Evolutionary conservation across 2,113 vertebrate genomes (phyloP), one percentile per base, ranked within the genome.

Genomic region (zebrafish (Danio rerio)): DNA sequence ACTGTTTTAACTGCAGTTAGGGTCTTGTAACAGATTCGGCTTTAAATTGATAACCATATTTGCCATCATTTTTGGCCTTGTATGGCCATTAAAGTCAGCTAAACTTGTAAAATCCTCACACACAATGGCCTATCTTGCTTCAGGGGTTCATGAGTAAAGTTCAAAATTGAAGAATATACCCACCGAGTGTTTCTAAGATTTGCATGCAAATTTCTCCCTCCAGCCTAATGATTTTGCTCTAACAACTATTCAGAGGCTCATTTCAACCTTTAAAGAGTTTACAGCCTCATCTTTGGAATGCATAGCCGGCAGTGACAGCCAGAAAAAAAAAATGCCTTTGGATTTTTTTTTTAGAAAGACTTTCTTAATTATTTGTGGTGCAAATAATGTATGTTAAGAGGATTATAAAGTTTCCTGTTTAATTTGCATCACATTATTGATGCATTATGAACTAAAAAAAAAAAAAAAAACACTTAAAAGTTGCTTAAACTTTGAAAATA

Each of bases 191-290:
- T 66, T 65, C 76, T 66, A 66, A 66, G 77, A 79, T 79, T 66
- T 79, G 49, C 77, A 78, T 79, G 77, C 62, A 79, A 79, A 79
- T 79, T 20, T 53, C 49, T 79, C 62, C 62, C 77, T 79, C 6
- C 13, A 43, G 49, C 16, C 50, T 66, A 55, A 55, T 74, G 31
- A 74, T 56, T 74, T 74, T 2, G 6, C 53, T 42, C 21, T 56
- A 74, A 49, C 45, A 79, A 68, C 61, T 43, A 66, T 68, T 79
- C 61, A 52, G 59, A 20, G 49, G 20, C 47, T 79, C 49, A 79
- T 79, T 79, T 79, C 15, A 79, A 77, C 56, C 47, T 61, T 77
- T 50, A 77, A 61, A 50, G 12, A 47, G 42, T 76, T 50, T 77
- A 77, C 20, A 15, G 8, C 45, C 77, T 65, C 59, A 52, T 63